Base-by-base conservation (phyloP, 2,888 invertebrate species). In the Agrotis clavis region DNA sequence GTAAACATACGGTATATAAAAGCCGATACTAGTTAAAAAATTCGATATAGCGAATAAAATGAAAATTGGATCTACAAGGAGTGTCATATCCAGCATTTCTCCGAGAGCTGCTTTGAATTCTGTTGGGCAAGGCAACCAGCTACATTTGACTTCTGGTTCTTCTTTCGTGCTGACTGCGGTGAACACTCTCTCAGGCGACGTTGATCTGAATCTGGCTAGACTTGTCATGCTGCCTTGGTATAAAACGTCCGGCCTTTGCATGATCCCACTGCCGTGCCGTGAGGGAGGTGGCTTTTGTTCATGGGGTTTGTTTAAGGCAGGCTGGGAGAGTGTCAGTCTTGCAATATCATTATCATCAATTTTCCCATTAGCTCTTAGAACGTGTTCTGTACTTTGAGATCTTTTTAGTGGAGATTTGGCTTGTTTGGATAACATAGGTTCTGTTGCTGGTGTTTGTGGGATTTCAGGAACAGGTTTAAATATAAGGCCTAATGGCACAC, bases 1-100 rank as follows among this genome's bases (percentile, higher is more conserved):
- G 90, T 98, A 99, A 67, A 99, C 97, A 91, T 99, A 99, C 50
- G 99, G 99, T 89, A 99, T 97, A 92, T 99, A 99, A 96, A 99
- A 99, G 76, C 99, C 99, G 90, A 99, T 98, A 91, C 99, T 99
- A 57, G 99, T 99, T 90, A 98, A 97, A 92, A 99, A 99, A 94
- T 99, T 99, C 53, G 99, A 99, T 68, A 99, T 87, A 18, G 98
- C 97, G 93, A 99, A 99, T 76, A 99, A 95, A 80, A 99, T 96
- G 92, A 99, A 99, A 81, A 99, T 96, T 45, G 98, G 97, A 93
- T 99, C 98, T 86, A 97, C 97, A 72, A 99, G 97, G 63, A 99
- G 96, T 0, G 97, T 97, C 81, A 99, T 96, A 90, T 99, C 98
- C 88, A 99, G 97, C 98, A 99, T 99, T 94, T 98, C 97, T 62